phyloP scores from a whole-genome alignment of 2,797 vertebrate species.

The Mormyrus proboscirostris region DNA sequence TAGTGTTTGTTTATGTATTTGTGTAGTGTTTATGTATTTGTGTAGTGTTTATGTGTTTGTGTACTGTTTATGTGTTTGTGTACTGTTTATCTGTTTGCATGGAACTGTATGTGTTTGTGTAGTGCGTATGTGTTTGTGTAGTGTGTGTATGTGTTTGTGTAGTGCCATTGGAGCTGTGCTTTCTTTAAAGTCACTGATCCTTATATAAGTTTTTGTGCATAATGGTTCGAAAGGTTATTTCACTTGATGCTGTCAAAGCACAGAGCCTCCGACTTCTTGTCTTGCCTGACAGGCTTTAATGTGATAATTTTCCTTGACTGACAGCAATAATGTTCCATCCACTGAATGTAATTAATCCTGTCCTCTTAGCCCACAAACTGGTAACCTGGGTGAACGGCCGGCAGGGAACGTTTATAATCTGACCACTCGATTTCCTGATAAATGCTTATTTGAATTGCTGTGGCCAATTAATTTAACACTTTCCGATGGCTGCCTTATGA shows the following conservation, averaged over 20 bases:
- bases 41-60: too few species aligned
- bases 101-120: background rate
- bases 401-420: background rate
- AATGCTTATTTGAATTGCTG: conserved; percentile 18
- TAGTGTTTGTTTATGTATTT: too few species aligned
- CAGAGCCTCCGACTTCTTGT: conserved; percentile 34
- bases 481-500: background rate
- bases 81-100: too few species aligned
- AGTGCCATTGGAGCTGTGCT: background rate
- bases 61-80: too few species aligned
- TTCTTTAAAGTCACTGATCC: background rate
- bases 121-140: background rate
- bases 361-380: conserved; percentile 25
- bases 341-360: conserved; percentile 40
- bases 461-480: conserved; percentile 8
- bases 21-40: too few species aligned
- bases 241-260: conserved; percentile 34
- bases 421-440: conserved; percentile 19
- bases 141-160: background rate
- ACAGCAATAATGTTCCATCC: conserved; percentile 42
- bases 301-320: conserved; percentile 43
- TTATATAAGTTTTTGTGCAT: conserved; percentile 30
- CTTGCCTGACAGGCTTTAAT: conserved; percentile 43
- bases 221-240: conserved; percentile 12
- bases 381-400: background rate